A percentile compares a stretch with the other conserved stretches of the same genome.
These are phyloP conservation scores for Micrasema longulum DNA, from an alignment of 1,140 invertebrate species.

Conservation along the genomic window DNA sequence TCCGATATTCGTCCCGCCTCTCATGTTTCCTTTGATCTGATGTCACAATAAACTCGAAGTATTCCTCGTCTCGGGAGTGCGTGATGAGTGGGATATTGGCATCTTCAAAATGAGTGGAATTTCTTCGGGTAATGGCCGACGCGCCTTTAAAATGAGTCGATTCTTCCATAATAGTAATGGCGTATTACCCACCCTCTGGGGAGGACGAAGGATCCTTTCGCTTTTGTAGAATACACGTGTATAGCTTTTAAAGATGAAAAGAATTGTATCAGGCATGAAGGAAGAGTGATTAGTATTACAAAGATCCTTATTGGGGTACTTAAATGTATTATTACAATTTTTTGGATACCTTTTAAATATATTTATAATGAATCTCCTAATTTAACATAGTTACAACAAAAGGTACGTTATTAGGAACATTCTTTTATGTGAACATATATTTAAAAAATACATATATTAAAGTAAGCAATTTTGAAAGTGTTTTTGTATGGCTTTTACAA, in stretches of 20 bases:
- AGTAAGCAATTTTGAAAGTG: no score
- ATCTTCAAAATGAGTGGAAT: slow-evolving; percentile 17
- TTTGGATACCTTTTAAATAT: no score
- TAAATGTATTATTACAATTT: no score
- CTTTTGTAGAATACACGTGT: slow-evolving; percentile 19
- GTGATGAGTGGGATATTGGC: slow-evolving; percentile 22
- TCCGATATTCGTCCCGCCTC: background rate
- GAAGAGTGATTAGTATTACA: slow-evolving; percentile 15
- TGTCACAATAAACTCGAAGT: background rate
- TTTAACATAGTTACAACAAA: no score
- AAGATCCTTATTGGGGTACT: no score
- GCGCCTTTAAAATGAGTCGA: slow-evolving; percentile 24
- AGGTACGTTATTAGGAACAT: no score
- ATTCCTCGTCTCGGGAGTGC: no score
- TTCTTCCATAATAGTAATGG: slow-evolving; percentile 16
- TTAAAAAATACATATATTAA: no score
- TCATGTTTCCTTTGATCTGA: slow-evolving; percentile 16
- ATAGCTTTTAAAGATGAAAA: slow-evolving; percentile 26
- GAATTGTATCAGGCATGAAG: background rate
- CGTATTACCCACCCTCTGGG: slow-evolving; percentile 14
- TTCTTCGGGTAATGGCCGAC: slow-evolving; percentile 7
- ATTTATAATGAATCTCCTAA: no score
- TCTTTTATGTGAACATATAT: no score
- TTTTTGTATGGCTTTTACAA: no score
- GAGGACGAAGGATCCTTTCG: background rate